phyloP scores from a whole-genome alignment of 2,888 invertebrate genomes.

The Netelia inedita region DNA sequence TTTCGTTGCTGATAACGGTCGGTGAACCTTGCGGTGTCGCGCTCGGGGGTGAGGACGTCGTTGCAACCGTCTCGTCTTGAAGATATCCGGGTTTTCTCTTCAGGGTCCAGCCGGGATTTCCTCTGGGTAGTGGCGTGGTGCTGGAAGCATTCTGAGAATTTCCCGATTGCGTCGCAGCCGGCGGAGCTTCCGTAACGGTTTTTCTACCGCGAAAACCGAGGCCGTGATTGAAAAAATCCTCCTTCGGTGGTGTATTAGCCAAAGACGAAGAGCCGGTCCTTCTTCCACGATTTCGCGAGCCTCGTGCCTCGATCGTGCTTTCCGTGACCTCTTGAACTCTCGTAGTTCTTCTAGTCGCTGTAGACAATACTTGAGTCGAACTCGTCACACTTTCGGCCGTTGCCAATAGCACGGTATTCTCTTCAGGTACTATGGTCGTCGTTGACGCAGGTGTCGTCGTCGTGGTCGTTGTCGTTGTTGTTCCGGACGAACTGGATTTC shows the following conservation, averaged over 20 bases:
- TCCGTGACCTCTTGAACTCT: conserved; percentile 63
- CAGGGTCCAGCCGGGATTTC: conserved; percentile 81
- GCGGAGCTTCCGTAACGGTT: conserved; percentile 50
- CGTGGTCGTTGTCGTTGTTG: not conserved
- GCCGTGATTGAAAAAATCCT: conserved; percentile 81
- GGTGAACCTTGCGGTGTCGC: conserved; percentile 46
- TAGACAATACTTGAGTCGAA: conserved; percentile 52
- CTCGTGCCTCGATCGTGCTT: conserved; percentile 20
- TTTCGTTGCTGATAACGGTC: conserved; percentile 72
- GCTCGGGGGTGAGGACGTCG: not conserved
- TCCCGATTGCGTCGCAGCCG: conserved; percentile 44
- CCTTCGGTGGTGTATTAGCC: conserved; percentile 71
- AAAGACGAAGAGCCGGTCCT: conserved; percentile 10
- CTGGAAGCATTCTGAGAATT: conserved; percentile 31
- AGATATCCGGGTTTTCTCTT: conserved; percentile 75
- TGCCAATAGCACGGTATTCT: not conserved
- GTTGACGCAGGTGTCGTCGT: conserved; percentile 1
- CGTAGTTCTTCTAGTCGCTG: conserved; percentile 54
- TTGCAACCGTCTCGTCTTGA: conserved; percentile 40
- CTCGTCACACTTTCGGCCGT: conserved; percentile 34
- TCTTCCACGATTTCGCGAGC: conserved; percentile 60
- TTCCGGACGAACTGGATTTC: conserved; percentile 63
- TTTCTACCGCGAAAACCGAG: conserved; percentile 81
- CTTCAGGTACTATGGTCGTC: not conserved
- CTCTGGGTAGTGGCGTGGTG: conserved; percentile 63